phyloP scores from a whole-genome alignment of 2,888 invertebrate species.

The Aphrophora alni region DNA sequence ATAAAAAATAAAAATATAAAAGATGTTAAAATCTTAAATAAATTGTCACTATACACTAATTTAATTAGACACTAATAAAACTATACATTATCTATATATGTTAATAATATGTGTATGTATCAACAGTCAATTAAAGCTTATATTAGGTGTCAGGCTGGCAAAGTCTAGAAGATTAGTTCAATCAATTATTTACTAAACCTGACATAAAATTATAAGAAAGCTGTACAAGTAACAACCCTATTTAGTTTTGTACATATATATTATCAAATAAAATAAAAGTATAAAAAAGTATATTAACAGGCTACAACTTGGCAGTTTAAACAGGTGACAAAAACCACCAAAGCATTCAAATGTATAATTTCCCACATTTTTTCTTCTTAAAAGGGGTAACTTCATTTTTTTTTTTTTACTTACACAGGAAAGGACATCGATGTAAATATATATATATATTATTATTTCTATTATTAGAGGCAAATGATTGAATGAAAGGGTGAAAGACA shows the following conservation, averaged over 20 bases:
- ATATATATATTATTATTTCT: not conserved
- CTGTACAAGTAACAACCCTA: not conserved
- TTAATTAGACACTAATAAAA: not conserved
- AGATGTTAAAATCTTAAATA: not conserved
- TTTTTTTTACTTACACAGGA: not conserved
- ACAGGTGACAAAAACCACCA: not conserved
- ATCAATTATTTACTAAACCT: not conserved
- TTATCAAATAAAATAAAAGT: not conserved
- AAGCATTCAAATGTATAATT: not conserved
- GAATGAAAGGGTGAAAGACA: not conserved
- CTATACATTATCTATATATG: not conserved
- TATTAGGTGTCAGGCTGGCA: not conserved
- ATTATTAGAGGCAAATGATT: not conserved
- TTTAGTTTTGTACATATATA: not conserved
- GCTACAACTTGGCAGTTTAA: not conserved
- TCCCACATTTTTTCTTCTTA: not conserved
- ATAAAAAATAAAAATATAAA: not conserved
- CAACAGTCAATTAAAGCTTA: not conserved
- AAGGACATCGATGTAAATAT: not conserved
- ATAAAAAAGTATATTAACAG: not conserved
- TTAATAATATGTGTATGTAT: not conserved
- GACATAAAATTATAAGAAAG: not conserved
- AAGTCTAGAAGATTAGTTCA: not conserved
- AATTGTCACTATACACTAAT: not conserved
- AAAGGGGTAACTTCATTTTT: not conserved